A percentile compares a stretch with the other conserved stretches of the same genome.
Conservation (phyloP, 1,140 invertebrate genomes). For the Orius insidiosus region DNA sequence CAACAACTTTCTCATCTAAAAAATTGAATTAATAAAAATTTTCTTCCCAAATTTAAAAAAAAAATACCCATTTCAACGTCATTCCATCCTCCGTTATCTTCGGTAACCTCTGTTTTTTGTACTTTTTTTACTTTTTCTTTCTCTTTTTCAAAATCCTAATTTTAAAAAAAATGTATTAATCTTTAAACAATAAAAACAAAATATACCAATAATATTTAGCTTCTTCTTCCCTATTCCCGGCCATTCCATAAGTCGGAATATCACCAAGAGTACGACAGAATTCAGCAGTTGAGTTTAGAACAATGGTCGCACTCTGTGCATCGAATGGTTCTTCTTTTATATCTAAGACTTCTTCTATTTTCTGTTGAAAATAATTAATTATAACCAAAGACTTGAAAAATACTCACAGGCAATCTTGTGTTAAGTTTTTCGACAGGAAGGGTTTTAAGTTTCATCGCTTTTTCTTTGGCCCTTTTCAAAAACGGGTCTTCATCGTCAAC, state of each 20-base stretch:
- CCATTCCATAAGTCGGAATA: slow-evolving; percentile 79
- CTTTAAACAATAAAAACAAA: neutral
- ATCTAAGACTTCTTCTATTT: slow-evolving; percentile 22
- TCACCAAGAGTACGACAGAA: slow-evolving; percentile 92
- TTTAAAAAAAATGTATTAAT: slow-evolving; percentile 15
- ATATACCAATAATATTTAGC: slow-evolving; percentile 2
- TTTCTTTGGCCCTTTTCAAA: slow-evolving; percentile 23
- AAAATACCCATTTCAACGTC: slow-evolving; percentile 43
- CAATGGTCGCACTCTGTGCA: slow-evolving; percentile 36
- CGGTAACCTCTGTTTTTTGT: slow-evolving; percentile 29
- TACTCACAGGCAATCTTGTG: neutral
- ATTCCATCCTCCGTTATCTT: slow-evolving; percentile 47
- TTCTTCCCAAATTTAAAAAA: too few species aligned
- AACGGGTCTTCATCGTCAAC: too few species aligned
- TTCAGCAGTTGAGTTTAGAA: slow-evolving; percentile 87
- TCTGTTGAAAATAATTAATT: slow-evolving; percentile 1
- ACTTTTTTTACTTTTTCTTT: slow-evolving; percentile 30
- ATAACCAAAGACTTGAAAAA: neutral
- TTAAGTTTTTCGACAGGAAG: neutral
- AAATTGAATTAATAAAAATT: too few species aligned
- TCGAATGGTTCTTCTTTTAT: slow-evolving; percentile 29
- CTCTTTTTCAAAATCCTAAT: slow-evolving; percentile 44
- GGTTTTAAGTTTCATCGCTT: slow-evolving; percentile 41
- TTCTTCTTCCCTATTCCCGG: slow-evolving; percentile 69
- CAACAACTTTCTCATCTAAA: slow-evolving; percentile 15